Conservation (phyloP, 2,888 invertebrate genomes). For the Cheilosia impressa region DNA sequence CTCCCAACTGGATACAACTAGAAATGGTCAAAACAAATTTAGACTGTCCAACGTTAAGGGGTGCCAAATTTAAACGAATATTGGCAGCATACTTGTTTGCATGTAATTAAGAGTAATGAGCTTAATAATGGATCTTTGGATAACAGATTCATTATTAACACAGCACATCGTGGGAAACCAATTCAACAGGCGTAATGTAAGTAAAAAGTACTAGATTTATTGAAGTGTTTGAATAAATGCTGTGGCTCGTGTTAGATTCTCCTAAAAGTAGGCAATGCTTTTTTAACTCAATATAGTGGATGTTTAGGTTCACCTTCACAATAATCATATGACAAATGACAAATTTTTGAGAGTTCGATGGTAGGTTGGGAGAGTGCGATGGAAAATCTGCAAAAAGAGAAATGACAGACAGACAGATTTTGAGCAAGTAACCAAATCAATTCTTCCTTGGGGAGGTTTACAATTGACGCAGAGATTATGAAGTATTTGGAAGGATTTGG, state of each 20-base stretch:
- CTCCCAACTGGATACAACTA: constrained; percentile 1
- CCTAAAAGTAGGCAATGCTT: not conserved
- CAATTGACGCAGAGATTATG: too few relatives aligned
- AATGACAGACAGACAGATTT: too few relatives aligned
- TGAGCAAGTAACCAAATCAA: too few relatives aligned
- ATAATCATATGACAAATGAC: too few relatives aligned
- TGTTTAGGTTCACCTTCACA: too few relatives aligned
- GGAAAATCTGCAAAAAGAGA: too few relatives aligned
- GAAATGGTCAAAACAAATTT: not conserved
- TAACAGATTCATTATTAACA: constrained; percentile 3
- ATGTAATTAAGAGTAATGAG: not conserved
- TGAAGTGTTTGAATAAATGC: not conserved
- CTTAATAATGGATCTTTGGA: constrained; percentile 17
- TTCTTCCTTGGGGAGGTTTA: too few relatives aligned
- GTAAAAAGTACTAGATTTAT: not conserved
- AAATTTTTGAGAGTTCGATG: too few relatives aligned
- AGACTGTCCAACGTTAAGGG: too few relatives aligned
- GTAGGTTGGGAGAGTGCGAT: too few relatives aligned
- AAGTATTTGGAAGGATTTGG: too few relatives aligned
- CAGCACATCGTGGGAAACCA: not conserved
- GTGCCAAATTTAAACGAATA: not conserved
- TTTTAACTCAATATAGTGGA: not conserved
- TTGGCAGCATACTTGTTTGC: not conserved
- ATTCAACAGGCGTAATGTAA: not conserved
- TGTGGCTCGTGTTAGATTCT: not conserved